A percentile compares a stretch with the other conserved stretches of the same genome.
Evolutionary conservation across 2,797 vertebrate genomes (phyloP).

Genomic region (Scomberomorus guttatus): DNA sequence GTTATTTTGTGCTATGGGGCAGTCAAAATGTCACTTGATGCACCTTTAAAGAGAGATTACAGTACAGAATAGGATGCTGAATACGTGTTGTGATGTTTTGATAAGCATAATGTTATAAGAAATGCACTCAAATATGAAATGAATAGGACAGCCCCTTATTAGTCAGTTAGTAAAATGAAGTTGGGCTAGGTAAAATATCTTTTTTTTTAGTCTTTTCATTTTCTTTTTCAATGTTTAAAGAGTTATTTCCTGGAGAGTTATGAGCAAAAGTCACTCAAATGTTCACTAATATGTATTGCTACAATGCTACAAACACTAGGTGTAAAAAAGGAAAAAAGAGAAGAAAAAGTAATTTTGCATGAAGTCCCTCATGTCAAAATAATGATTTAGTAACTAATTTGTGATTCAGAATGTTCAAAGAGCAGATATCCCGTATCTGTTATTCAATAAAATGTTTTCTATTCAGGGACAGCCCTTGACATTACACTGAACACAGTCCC

Average conservation of each 20-base stretch:
- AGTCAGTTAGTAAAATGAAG: constrained; percentile 53
- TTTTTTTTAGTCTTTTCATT: constrained; percentile 16
- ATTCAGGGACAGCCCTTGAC: constrained; percentile 47
- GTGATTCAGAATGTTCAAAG: constrained; percentile 42
- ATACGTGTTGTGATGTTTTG: constrained; percentile 71
- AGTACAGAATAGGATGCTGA: constrained; percentile 56
- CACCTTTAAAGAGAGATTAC: constrained; percentile 53
- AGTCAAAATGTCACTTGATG: constrained; percentile 43
- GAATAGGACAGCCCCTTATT: constrained; percentile 50
- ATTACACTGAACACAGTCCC: constrained; percentile 60
- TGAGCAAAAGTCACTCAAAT: constrained; percentile 50
- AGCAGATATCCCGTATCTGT: constrained; percentile 38
- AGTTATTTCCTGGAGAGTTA: constrained; percentile 30
- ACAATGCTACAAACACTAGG: constrained; percentile 51
- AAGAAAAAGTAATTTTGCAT: constrained; percentile 67
- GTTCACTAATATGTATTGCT: constrained; percentile 62
- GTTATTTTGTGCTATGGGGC: constrained; percentile 38
- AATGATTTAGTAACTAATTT: constrained; percentile 38
- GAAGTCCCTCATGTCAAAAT: constrained; percentile 43
- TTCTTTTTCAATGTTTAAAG: constrained; percentile 23
- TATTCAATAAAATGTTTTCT: constrained; percentile 37
- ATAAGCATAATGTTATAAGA: constrained; percentile 64
- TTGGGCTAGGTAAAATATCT: constrained; percentile 32
- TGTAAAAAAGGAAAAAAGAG: constrained; percentile 11
- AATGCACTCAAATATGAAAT: constrained; percentile 45